Evolutionary conservation across 64 coral and sea anemone genomes (phyloP), one percentile per base, ranked within the genome.

Genomic region (Montipora foliosa): DNA sequence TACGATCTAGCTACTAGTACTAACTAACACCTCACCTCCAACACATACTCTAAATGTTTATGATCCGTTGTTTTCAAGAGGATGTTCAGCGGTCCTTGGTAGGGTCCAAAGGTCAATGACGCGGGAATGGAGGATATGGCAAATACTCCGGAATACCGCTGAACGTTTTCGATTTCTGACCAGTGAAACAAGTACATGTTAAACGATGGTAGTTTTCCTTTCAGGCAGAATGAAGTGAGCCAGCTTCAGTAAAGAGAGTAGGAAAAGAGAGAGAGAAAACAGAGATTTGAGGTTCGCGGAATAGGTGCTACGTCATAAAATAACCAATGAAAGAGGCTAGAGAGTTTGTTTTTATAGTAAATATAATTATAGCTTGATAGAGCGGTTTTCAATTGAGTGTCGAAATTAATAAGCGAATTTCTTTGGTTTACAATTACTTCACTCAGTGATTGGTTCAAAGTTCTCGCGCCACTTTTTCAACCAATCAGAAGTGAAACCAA

Each of bases 121-220:
- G 83, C 61, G 1, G 92, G 92, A 87, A 93, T 88, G 61, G 85
- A 74, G 5, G 62, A 69, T 44, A 76, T 78, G 4, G 83, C 66
- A 78, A 93, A 93, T 46, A 93, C 92, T 44, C 92, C 92, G 8
- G 92, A 76, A 25, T 93, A 87, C 21, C 86, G 76, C 92, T 93
- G 92, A 52, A 93, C 75, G 15, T 77, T 79, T 61, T 93, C 83
- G 4, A 93, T 62, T 21, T 93, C 83, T 22, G 92, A 93, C 60
- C 79, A 93, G 84, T 80, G 83, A 0, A 93, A 44, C 21, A 93
- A 52, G n/a, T 79, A 93, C 92, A 93, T 93, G 7, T 2, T 81
- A 76, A 22, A 22, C 67, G 25, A 2, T 9, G 21, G 19, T 14
- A 72, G 45, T 4, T 11, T 19, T 12, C 82, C 60, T 71, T 37